These are phyloP conservation scores for Andrena hattorfiana DNA, from an alignment of 2,888 invertebrate genomes.

Conservation along the genomic window DNA sequence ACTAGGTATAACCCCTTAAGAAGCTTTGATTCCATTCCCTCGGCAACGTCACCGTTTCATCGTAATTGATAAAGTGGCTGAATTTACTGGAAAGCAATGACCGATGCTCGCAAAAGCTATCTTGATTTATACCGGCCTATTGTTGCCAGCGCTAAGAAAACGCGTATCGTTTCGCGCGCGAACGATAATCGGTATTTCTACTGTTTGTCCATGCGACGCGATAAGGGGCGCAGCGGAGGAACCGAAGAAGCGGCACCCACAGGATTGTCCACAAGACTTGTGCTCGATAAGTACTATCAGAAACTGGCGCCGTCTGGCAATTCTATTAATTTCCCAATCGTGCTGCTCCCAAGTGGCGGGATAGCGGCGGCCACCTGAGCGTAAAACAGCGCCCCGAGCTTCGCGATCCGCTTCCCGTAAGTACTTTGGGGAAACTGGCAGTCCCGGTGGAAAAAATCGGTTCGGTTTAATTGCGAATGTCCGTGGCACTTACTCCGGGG, in stretches of 20 bases:
- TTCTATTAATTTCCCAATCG: constrained; percentile 77
- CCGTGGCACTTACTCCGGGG: background rate
- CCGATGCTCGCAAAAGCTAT: background rate
- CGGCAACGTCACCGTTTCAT: background rate
- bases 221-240: constrained; percentile 43
- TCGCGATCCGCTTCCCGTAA: constrained; percentile 55
- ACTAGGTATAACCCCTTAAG: too few relatives aligned
- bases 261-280: constrained; percentile 40
- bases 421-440: constrained; percentile 45
- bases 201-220: constrained; percentile 31
- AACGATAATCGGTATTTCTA: constrained; percentile 45
- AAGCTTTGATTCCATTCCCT: background rate
- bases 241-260: constrained; percentile 25
- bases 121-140: constrained; percentile 35
- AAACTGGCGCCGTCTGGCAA: constrained; percentile 79
- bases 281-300: constrained; percentile 78
- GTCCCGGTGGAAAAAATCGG: constrained; percentile 15
- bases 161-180: constrained; percentile 32
- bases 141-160: constrained; percentile 28
- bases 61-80: constrained; percentile 9
- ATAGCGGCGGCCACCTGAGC: constrained; percentile 1
- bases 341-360: background rate
- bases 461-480: constrained; percentile 31
- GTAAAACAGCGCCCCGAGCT: constrained; percentile 19
- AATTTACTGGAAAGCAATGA: constrained; percentile 16